Conservation (phyloP, 1,140 invertebrate genomes). For the Neotoxoptera formosana region DNA sequence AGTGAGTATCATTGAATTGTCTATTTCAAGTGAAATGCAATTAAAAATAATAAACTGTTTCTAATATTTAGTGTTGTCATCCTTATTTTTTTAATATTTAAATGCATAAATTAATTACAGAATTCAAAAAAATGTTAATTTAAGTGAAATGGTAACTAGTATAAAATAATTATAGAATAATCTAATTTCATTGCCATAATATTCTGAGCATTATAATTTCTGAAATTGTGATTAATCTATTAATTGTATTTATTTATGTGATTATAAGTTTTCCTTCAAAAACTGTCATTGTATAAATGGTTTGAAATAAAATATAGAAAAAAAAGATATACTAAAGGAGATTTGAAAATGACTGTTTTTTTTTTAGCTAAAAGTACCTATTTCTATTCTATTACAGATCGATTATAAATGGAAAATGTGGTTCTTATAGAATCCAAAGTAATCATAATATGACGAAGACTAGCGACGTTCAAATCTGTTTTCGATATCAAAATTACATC, state of each 20-base stretch:
- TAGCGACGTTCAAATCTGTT: no score
- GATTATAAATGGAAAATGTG: no score
- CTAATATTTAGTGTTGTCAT: background rate
- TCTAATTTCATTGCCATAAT: background rate
- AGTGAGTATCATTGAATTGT: background rate
- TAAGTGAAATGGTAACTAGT: background rate
- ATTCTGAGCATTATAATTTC: background rate
- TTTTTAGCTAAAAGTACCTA: no score
- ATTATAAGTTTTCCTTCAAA: background rate
- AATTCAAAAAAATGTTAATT: background rate
- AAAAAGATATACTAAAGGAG: no score
- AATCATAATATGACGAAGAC: no score
- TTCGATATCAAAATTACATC: no score
- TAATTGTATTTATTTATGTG: background rate
- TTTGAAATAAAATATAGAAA: no score
- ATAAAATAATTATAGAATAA: background rate
- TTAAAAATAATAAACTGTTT: background rate
- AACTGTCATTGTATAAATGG: no score
- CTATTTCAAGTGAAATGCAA: background rate
- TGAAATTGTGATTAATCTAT: background rate
- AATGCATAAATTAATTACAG: background rate
- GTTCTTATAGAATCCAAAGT: no score
- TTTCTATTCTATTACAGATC: no score
- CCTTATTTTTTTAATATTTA: background rate
- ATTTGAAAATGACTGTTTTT: no score